phyloP scores from a whole-genome alignment of 2,888 invertebrate genomes.

The Hirtodrosophila duncani region DNA sequence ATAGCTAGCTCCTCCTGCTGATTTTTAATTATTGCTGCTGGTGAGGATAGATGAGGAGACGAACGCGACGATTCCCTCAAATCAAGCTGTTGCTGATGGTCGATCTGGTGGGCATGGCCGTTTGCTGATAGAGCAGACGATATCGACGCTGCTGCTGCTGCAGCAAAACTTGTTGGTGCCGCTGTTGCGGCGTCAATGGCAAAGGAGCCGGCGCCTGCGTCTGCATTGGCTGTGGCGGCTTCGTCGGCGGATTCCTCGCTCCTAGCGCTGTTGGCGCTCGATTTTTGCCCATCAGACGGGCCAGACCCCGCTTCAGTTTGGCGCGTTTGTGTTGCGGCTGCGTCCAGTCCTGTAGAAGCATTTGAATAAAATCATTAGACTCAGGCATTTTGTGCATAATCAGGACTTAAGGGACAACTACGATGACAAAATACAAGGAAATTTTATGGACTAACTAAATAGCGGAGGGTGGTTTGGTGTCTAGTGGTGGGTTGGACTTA shows the following conservation, averaged over 20 bases:
- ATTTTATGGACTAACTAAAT: too few species aligned
- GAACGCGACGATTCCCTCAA: slow-evolving; percentile 41
- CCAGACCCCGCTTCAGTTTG: slow-evolving; percentile 74
- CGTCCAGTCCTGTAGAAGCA: slow-evolving; percentile 28
- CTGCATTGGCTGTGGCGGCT: slow-evolving; percentile 23
- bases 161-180: slow-evolving; percentile 54
- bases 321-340: slow-evolving; percentile 63
- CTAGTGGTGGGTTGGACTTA: too few species aligned
- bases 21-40: slow-evolving; percentile 15
- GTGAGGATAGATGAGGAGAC: slow-evolving; percentile 15
- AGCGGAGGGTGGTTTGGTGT: too few species aligned
- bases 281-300: slow-evolving; percentile 61
- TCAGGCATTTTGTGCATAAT: too few species aligned
- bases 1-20: slow-evolving; percentile 34
- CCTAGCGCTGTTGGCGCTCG: slow-evolving; percentile 21
- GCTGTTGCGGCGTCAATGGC: slow-evolving; percentile 58
- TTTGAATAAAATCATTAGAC: neutral
- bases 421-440: too few species aligned
- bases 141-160: slow-evolving; percentile 69
- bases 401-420: too few species aligned
- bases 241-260: slow-evolving; percentile 8
- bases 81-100: slow-evolving; percentile 58
- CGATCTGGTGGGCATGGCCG: slow-evolving; percentile 61
- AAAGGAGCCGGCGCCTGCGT: slow-evolving; percentile 20
- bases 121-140: slow-evolving; percentile 65